Conservation (phyloP, 2,113 vertebrate genomes). For the Nyctibius bracteatus region DNA sequence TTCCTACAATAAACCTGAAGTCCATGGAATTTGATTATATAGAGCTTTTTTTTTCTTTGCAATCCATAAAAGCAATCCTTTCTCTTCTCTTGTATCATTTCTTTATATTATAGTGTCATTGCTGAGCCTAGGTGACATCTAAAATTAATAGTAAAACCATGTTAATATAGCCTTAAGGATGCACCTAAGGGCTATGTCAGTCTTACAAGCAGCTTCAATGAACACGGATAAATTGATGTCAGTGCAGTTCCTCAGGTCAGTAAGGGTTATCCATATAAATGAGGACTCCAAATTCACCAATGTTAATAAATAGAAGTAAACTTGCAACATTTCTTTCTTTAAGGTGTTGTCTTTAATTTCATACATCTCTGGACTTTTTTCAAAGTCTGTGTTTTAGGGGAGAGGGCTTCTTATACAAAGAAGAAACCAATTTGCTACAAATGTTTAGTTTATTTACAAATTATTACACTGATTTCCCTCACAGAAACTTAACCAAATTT, state of each 20-base stretch:
- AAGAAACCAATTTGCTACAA: neutral
- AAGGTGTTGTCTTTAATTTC: neutral
- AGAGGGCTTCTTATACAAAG: neutral
- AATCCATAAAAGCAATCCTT: neutral
- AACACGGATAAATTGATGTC: neutral
- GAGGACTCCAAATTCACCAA: neutral
- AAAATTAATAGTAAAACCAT: neutral
- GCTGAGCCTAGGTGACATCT: neutral
- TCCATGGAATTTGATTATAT: neutral
- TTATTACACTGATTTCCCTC: neutral
- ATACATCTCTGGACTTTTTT: neutral
- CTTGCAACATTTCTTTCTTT: neutral
- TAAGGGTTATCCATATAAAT: neutral
- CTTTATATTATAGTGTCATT: neutral
- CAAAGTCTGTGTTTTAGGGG: neutral
- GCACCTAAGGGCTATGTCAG: neutral
- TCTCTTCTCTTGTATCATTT: neutral
- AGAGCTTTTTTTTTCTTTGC: neutral
- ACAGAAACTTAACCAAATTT: neutral
- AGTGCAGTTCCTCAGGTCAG: neutral
- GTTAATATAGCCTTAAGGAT: neutral
- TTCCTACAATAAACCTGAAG: neutral
- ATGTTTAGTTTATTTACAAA: neutral
- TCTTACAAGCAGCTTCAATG: neutral
- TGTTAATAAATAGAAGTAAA: neutral